Evolutionary conservation across 1,140 invertebrate genomes (phyloP).

Genomic region (Ceratoteleas bidentatus): DNA sequence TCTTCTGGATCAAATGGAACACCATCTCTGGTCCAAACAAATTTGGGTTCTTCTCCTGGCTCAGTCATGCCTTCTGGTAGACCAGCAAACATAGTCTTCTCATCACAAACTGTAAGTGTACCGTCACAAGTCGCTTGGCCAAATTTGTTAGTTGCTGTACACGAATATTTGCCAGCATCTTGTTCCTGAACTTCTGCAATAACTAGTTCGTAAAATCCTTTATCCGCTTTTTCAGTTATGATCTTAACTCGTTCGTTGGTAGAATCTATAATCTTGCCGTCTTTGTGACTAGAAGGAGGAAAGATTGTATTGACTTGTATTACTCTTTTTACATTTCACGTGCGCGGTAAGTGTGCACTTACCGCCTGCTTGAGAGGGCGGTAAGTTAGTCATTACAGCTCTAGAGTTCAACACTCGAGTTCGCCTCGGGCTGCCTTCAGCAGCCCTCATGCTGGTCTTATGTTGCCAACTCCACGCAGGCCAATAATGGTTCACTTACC

Average conservation of each 20-base stretch:
- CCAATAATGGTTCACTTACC: too few relatives aligned
- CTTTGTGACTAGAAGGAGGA: constrained; percentile 87
- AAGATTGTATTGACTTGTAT: background rate
- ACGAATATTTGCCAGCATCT: constrained; percentile 95
- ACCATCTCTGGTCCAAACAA: constrained; percentile 95
- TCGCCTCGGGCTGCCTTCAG: too few relatives aligned
- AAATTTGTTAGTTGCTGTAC: constrained; percentile 91
- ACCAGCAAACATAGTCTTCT: constrained; percentile 90
- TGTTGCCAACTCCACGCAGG: too few relatives aligned
- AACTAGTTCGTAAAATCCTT: constrained; percentile 94
- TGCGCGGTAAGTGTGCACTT: too few relatives aligned
- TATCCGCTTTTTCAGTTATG: constrained; percentile 87
- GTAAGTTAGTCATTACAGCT: too few relatives aligned
- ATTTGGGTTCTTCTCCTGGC: constrained; percentile 90
- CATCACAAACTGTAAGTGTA: constrained; percentile 90
- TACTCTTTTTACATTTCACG: too few relatives aligned
- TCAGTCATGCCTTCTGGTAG: constrained; percentile 85
- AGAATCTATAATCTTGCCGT: constrained; percentile 87
- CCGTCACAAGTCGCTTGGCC: constrained; percentile 90
- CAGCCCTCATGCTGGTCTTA: too few relatives aligned
- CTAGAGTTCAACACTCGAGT: too few relatives aligned
- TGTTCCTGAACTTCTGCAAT: constrained; percentile 89
- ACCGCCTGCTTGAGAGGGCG: too few relatives aligned
- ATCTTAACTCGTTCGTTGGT: constrained; percentile 88
- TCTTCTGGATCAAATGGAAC: constrained; percentile 94